Evolutionary conservation across 1,140 invertebrate genomes (phyloP).

Genomic region (Heliconius himera): DNA sequence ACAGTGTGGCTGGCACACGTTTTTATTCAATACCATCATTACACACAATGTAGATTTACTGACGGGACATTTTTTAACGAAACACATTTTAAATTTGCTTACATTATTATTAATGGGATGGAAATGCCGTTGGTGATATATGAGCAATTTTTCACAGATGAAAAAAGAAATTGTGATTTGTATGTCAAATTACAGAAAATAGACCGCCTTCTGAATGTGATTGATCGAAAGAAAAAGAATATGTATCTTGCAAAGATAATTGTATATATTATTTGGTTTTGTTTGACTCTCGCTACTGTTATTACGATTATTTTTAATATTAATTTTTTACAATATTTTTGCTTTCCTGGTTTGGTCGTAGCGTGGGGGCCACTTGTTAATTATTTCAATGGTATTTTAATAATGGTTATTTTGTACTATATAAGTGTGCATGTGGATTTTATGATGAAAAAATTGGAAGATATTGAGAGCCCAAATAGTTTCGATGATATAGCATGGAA

Average conservation of each 20-base stretch:
- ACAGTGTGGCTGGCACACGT: background rate
- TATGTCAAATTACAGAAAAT: constrained; percentile 60
- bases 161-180: constrained; percentile 33
- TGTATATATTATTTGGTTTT: background rate
- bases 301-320: constrained; percentile 4
- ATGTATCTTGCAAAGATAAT: background rate
- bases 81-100: background rate
- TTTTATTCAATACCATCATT: background rate
- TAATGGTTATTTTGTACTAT: constrained; percentile 5
- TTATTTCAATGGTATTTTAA: background rate
- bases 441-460: constrained; percentile 2
- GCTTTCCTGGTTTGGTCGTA: background rate
- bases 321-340: constrained; percentile 6
- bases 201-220: constrained; percentile 48
- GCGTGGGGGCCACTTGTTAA: background rate
- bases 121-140: constrained; percentile 2
- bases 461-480: background rate
- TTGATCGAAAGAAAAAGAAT: background rate
- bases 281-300: background rate
- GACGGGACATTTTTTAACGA: constrained; percentile 10
- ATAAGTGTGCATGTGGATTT: constrained; percentile 16
- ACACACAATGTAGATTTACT: background rate
- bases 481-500: background rate
- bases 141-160: background rate
- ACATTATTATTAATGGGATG: background rate